A percentile compares a stretch with the other conserved stretches of the same genome.
Conservation (phyloP, 2,797 vertebrate genomes). For the Alauda arvensis region DNA sequence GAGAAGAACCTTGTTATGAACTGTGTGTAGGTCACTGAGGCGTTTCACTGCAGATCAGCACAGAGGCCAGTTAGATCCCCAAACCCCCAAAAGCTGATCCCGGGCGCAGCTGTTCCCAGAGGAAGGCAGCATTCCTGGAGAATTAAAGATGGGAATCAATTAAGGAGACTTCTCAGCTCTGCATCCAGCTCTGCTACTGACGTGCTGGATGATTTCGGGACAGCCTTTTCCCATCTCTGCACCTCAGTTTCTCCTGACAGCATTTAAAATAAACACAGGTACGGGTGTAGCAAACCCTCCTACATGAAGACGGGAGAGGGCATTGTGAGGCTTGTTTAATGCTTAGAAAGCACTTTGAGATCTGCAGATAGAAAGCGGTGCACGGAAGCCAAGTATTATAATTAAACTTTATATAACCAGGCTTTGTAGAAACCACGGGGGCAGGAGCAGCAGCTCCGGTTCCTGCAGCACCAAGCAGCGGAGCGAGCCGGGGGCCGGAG, state of each 20-base stretch:
- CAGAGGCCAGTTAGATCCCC: neutral
- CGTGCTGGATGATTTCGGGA: neutral
- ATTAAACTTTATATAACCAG: slow-evolving; percentile 57
- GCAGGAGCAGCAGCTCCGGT: neutral
- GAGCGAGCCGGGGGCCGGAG: neutral
- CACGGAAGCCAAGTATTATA: slow-evolving; percentile 45
- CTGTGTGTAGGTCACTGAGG: neutral
- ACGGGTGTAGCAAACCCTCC: slow-evolving; percentile 49
- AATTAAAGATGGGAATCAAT: neutral
- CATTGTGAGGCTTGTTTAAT: slow-evolving; percentile 54
- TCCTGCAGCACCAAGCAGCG: neutral
- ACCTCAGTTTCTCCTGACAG: slow-evolving; percentile 33
- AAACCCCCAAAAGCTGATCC: neutral
- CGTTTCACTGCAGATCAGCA: neutral
- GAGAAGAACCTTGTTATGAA: neutral
- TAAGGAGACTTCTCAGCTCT: slow-evolving; percentile 2
- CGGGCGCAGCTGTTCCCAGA: neutral
- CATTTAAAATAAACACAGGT: slow-evolving; percentile 40
- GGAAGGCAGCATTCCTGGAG: neutral
- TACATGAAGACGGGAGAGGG: slow-evolving; percentile 27
- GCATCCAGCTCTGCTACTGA: slow-evolving; percentile 13
- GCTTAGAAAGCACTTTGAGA: slow-evolving; percentile 57
- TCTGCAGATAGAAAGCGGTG: slow-evolving; percentile 45
- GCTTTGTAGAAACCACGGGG: slow-evolving; percentile 10
- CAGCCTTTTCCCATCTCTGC: slow-evolving; percentile 4